These are phyloP conservation scores for Cassiopea andromeda DNA, from an alignment of 30 jellyfish, hydroid and myxozoan species.

Conservation along the genomic window DNA sequence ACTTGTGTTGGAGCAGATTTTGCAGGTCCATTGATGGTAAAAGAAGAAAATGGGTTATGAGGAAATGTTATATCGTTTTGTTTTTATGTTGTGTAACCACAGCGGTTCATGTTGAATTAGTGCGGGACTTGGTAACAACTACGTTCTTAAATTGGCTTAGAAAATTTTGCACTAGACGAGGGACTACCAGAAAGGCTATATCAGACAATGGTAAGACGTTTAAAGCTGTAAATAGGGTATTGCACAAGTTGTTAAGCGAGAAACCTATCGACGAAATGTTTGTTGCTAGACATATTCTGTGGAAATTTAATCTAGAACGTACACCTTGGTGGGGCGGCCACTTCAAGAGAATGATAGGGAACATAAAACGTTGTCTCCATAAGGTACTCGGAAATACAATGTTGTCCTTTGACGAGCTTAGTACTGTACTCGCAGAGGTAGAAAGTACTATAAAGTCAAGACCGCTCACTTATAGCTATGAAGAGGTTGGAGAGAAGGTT, in stretches of 20 bases:
- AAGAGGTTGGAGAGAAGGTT: not conserved
- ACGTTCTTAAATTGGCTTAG: not conserved
- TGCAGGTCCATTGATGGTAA: not conserved
- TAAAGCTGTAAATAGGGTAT: not conserved
- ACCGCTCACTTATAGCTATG: not conserved
- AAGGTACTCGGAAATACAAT: not conserved
- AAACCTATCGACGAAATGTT: not conserved
- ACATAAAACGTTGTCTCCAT: not conserved
- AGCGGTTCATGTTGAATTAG: not conserved
- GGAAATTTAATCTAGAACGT: not conserved
- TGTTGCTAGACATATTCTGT: not conserved
- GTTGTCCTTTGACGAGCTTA: not conserved
- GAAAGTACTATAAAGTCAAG: not conserved
- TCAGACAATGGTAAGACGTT: not conserved
- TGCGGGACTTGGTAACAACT: not conserved
- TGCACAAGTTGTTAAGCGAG: not conserved
- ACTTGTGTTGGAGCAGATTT: not conserved
- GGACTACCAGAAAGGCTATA: not conserved
- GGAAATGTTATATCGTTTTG: not conserved
- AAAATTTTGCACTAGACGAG: not conserved
- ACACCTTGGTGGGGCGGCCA: not conserved
- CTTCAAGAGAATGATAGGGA: not conserved
- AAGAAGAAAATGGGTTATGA: not conserved
- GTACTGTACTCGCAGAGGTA: not conserved
- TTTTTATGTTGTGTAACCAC: not conserved